Evolutionary conservation across 2,888 invertebrate species (phyloP), one percentile per base, ranked within the genome.

Genomic region (Phengaris alcon): DNA sequence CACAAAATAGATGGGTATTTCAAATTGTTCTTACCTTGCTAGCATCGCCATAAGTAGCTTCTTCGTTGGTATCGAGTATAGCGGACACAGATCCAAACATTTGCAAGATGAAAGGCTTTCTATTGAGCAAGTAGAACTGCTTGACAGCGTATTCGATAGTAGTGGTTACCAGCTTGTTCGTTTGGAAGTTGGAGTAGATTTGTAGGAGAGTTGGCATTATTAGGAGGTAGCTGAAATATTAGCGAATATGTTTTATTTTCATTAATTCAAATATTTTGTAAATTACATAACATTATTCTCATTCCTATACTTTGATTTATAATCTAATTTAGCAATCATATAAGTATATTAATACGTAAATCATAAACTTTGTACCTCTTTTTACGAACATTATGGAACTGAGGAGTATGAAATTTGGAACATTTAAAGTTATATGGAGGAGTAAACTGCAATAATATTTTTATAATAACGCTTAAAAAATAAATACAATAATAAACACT

Each of bases 11-110:
- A 35, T 35, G 1, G 22, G 22, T 22, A 35, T 35, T 35, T 1
- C 6, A 48, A 1, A 48, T 6, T 48, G 54, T 35, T 82, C 86
- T 86, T 85, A 97, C 98, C 90, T 98, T 97, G 86, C 98, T 98
- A 0, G 98, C 98, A 90, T 98, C 98, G 6, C 98, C 98, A 84
- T 96, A 97, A 6, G 96, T 95, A 54, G 97, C 96, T 79, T 96
- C 96, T 84, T 97, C 97, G 82, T 97, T 97, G 0, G 97, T 98
- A 85, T 99, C 99, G 81, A 99, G 93, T 85, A 99, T 97, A 2
- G 98, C 98, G 0, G 99, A 99, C 0, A 99, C 97, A 4, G 99
- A 98, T 2, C 99, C 99, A 91, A 99, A 99, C 98, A 99, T 98
- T 95, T 99, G 99, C 74, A 99, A 94, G 81, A 99, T 98, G 84